Percentiles rank a stretch among this genome's conserved stretches.
These are phyloP conservation scores for Danionella dracula DNA, from an alignment of 2,797 vertebrate genomes.

Conservation along the genomic window DNA sequence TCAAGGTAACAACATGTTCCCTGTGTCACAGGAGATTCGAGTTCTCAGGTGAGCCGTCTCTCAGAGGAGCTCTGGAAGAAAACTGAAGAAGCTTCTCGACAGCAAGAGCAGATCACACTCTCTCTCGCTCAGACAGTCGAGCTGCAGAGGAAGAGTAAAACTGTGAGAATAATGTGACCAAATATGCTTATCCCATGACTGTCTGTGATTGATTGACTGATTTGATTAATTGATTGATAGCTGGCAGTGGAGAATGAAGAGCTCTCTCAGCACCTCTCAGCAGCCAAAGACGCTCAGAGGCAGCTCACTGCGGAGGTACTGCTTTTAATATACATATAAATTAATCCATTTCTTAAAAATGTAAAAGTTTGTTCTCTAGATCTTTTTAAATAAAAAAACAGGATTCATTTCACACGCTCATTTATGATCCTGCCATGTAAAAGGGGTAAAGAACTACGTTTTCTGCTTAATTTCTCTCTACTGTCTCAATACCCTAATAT, in stretches of 20 bases:
- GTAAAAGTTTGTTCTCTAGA: too few relatives aligned
- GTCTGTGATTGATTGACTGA: conserved; percentile 11
- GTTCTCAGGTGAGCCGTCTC: conserved; percentile 87
- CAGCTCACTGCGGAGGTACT: conserved; percentile 90
- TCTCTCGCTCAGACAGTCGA: conserved; percentile 95
- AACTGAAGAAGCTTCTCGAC: conserved; percentile 93
- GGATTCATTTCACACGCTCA: too few relatives aligned
- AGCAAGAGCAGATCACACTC: conserved; percentile 97
- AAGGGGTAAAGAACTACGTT: too few relatives aligned
- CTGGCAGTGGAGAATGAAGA: conserved; percentile 94
- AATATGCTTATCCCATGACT: background rate
- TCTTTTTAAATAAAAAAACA: too few relatives aligned
- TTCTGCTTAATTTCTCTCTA: too few relatives aligned
- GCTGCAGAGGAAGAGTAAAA: conserved; percentile 93
- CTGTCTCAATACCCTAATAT: too few relatives aligned
- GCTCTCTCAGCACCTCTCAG: conserved; percentile 87
- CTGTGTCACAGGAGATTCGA: conserved; percentile 77
- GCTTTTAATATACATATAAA: too few relatives aligned
- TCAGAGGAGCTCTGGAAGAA: conserved; percentile 92
- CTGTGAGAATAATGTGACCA: conserved; percentile 66
- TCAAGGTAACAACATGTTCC: background rate
- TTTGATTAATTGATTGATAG: conserved; percentile 57
- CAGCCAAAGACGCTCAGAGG: conserved; percentile 94
- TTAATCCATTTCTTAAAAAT: too few relatives aligned
- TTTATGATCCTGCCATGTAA: too few relatives aligned